phyloP scores from a whole-genome alignment of 2,888 invertebrate genomes.

The Tillus elongatus region DNA sequence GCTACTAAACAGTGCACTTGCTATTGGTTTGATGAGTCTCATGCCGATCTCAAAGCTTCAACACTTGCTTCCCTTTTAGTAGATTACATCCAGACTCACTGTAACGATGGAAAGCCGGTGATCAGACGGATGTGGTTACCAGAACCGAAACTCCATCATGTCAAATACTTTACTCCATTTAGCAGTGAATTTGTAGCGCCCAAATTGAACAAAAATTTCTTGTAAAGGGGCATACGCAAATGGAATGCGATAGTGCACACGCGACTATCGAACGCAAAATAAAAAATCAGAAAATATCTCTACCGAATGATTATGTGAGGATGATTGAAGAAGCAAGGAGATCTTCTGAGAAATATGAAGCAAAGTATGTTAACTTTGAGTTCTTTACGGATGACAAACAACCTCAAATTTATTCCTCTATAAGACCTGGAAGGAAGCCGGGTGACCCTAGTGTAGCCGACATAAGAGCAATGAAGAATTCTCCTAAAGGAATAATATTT shows the following conservation, averaged over 20 bases:
- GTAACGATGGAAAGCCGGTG: neutral
- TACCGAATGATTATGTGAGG: too few relatives aligned
- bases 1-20: slow-evolving; percentile 14
- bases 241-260: slow-evolving; percentile 20
- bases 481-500: too few relatives aligned
- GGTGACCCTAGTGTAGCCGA: too few relatives aligned
- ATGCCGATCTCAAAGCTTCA: slow-evolving; percentile 13
- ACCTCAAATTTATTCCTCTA: too few relatives aligned
- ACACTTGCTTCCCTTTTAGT: slow-evolving; percentile 8
- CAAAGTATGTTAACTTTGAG: too few relatives aligned
- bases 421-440: too few relatives aligned
- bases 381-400: too few relatives aligned
- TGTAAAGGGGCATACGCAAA: slow-evolving; percentile 20
- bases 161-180: slow-evolving; percentile 17
- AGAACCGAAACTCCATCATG: slow-evolving; percentile 11
- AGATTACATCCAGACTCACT: neutral
- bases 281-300: too few relatives aligned
- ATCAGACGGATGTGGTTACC: slow-evolving; percentile 7
- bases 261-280: slow-evolving; percentile 16
- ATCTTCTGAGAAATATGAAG: too few relatives aligned
- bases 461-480: too few relatives aligned
- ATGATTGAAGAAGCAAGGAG: too few relatives aligned
- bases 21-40: slow-evolving; percentile 16
- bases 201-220: slow-evolving; percentile 16
- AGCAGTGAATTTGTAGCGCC: slow-evolving; percentile 12